phyloP scores from a whole-genome alignment of 2,113 vertebrate genomes.

The Oryzias woworae region DNA sequence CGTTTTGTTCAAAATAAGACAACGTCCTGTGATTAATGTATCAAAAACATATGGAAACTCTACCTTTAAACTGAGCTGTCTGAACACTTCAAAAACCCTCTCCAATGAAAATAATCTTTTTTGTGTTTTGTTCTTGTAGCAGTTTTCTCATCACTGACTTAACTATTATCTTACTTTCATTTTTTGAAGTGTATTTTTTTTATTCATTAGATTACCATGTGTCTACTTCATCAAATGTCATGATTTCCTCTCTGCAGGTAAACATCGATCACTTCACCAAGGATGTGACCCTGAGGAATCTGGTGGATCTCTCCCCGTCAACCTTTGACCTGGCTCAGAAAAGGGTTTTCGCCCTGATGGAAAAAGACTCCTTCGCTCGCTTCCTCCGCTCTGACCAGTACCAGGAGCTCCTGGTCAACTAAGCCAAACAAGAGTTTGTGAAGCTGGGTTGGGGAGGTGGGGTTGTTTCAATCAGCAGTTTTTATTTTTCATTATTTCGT shows the following conservation, averaged over 20 bases:
- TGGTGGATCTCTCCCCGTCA: conserved; percentile 83
- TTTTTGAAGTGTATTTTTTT: background rate
- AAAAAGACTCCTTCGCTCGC: conserved; percentile 94
- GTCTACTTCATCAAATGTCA: background rate
- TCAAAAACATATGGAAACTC: too few relatives aligned
- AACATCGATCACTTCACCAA: conserved; percentile 97
- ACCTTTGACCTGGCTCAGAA: conserved; percentile 95
- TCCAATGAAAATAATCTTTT: too few relatives aligned
- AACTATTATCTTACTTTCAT: too few relatives aligned
- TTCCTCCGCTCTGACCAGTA: conserved; percentile 89
- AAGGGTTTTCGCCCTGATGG: conserved; percentile 91
- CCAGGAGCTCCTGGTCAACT: conserved; percentile 81
- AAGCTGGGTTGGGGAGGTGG: conserved; percentile 12
- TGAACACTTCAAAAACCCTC: too few relatives aligned
- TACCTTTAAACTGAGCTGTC: too few relatives aligned
- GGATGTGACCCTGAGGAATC: conserved; percentile 89
- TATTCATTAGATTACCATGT: background rate
- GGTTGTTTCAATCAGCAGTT: conserved; percentile 41
- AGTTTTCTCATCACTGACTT: too few relatives aligned
- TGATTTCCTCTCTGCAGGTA: conserved; percentile 75
- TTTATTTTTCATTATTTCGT: background rate
- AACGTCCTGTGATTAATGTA: too few relatives aligned
- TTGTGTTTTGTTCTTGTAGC: too few relatives aligned
- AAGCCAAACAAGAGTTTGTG: conserved; percentile 22
- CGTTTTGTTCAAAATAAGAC: too few relatives aligned